A percentile compares a stretch with the other conserved stretches of the same genome.
phyloP scores from a whole-genome alignment of 2,888 invertebrate species.

The Nomada fabriciana region DNA sequence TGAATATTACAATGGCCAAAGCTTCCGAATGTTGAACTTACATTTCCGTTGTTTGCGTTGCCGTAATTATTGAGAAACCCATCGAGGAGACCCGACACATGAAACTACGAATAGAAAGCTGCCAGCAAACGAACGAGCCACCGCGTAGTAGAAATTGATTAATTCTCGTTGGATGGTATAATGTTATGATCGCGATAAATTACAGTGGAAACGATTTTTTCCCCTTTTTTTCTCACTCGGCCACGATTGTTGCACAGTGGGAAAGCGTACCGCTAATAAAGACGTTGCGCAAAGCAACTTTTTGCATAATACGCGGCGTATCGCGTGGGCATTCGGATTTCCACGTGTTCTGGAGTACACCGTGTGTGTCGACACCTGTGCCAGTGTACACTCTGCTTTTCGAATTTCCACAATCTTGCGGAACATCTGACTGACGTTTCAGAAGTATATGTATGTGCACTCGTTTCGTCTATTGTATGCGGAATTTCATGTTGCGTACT shows the following conservation, averaged over 20 bases:
- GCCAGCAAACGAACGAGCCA: slow-evolving; percentile 23
- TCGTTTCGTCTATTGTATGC: slow-evolving; percentile 34
- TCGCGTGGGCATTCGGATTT: slow-evolving; percentile 62
- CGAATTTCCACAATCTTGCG: slow-evolving; percentile 54
- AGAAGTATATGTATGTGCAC: not conserved
- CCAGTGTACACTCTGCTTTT: slow-evolving; percentile 22
- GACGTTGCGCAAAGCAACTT: slow-evolving; percentile 64
- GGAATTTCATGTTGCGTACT: not conserved
- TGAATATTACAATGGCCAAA: slow-evolving; percentile 20
- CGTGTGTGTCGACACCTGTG: slow-evolving; percentile 29
- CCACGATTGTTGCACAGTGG: slow-evolving; percentile 52
- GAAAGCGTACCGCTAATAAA: slow-evolving; percentile 65
- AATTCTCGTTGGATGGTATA: slow-evolving; percentile 54
- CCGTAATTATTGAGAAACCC: slow-evolving; percentile 28
- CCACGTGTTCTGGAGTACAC: slow-evolving; percentile 49
- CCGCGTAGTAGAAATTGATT: slow-evolving; percentile 54
- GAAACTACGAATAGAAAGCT: slow-evolving; percentile 58
- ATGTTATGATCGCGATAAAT: slow-evolving; percentile 63
- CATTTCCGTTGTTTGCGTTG: slow-evolving; percentile 17
- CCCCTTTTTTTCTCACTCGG: not conserved
- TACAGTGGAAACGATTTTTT: slow-evolving; percentile 54
- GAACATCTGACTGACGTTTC: slow-evolving; percentile 43
- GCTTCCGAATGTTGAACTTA: not conserved
- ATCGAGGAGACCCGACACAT: slow-evolving; percentile 12
- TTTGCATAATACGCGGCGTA: slow-evolving; percentile 63